phyloP scores from a whole-genome alignment of 2,888 invertebrate species.

The Bombyx huttoni region DNA sequence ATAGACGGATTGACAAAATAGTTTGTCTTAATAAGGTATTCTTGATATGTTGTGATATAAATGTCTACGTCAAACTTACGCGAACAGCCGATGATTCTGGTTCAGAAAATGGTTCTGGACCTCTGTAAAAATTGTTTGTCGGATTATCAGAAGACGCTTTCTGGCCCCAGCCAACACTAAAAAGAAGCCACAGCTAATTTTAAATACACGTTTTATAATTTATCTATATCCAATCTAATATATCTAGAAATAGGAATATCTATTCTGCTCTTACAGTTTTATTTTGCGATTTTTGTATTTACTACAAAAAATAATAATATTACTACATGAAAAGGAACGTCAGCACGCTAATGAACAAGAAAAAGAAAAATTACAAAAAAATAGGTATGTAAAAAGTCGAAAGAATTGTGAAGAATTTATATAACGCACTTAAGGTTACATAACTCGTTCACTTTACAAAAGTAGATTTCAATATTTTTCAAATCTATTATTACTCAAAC shows the following conservation, averaged over 20 bases:
- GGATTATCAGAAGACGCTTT: constrained; percentile 46
- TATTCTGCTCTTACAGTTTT: too few species aligned
- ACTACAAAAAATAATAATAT: too few species aligned
- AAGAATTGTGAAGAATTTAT: too few species aligned
- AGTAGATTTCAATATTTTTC: background rate
- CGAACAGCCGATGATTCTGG: constrained; percentile 47
- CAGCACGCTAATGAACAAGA: too few species aligned
- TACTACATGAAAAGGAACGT: too few species aligned
- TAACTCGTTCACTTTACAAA: too few species aligned
- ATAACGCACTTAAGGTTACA: too few species aligned
- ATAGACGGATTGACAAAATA: too few species aligned
- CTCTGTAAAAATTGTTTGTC: constrained; percentile 36
- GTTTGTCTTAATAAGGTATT: background rate
- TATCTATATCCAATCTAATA: background rate
- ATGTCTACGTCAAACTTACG: constrained; percentile 18
- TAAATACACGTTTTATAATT: background rate
- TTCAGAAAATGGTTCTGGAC: constrained; percentile 47
- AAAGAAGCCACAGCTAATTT: constrained; percentile 4
- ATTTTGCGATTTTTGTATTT: too few species aligned
- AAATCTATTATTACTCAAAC: background rate
- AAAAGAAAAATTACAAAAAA: too few species aligned
- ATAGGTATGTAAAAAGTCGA: too few species aligned
- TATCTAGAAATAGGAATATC: too few species aligned
- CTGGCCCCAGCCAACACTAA: constrained; percentile 47
- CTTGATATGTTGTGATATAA: background rate